Base-by-base conservation (phyloP, 2,113 vertebrate species). In the Atlantisia rogersi region DNA sequence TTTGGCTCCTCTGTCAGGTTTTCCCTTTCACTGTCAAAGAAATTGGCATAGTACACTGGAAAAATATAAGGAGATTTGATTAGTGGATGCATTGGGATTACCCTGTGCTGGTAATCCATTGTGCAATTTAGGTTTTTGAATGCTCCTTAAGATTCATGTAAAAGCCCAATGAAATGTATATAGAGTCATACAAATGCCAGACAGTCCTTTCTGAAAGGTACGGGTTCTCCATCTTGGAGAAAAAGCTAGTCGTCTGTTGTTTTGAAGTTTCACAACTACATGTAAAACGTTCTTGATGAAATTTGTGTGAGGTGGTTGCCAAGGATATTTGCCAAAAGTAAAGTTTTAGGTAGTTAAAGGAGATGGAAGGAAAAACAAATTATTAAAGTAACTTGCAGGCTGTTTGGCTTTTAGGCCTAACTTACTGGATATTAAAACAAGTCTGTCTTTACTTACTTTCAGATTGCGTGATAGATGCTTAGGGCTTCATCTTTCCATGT, bases 21-120 rank as follows among this genome's bases (percentile, higher is more conserved):
- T 69, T 85, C 9, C 18, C 37, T 89, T 94, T 84, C 44, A 71
- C 20, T 44, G 42, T 75, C 67, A 65, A 75, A 92, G 32, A 86
- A 84, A 69, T 73, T 85, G 84, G 32, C 46, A 20, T 48, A 35
- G 50, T 79, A 65, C 15, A 3, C 46, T 69, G 58, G 65, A 82
- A 88, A 91, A 95, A 75, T 79, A 52, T 21, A 69, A 68, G 64
- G 68, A 81, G 20, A 73, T 69, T 79, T 88, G 82, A 85, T 94
- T 82, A 85, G 67, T 46, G 52, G 58, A 35, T 84, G 8, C 37
- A 50, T 60, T 79, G 16, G 62, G 29, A 73, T 89, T 91, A 73
- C 31, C 28, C 13, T 48, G 48, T 17, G 32, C 73, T 82, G 37
- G 17, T 85, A 68, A 40, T 73, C 25, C 40, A 18, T 37, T 90